These are phyloP conservation scores for Hexactinellida sp. DNA, from an alignment of 37 sponge, comb jelly and placozoan genomes.

Conservation along the genomic window DNA sequence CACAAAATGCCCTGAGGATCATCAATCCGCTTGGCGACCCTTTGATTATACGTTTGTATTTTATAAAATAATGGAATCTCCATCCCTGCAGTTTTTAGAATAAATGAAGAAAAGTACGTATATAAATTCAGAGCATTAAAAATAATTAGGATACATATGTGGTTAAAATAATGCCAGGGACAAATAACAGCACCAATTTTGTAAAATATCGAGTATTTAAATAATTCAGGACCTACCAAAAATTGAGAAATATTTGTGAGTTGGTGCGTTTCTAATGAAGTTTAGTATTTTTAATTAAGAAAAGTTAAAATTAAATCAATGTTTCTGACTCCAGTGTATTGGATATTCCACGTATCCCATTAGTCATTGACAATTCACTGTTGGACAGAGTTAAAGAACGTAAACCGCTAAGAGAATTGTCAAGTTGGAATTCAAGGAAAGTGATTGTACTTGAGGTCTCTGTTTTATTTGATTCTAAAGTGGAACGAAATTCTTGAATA, in stretches of 20 bases:
- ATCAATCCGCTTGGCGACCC: too few species aligned
- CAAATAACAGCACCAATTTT: neutral
- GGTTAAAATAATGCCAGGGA: neutral
- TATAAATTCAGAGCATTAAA: neutral
- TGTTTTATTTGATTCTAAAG: neutral
- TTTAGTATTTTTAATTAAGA: neutral
- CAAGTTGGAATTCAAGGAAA: neutral
- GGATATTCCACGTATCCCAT: neutral
- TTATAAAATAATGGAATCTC: too few species aligned
- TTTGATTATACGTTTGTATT: too few species aligned
- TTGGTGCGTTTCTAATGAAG: neutral
- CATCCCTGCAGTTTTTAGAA: too few species aligned
- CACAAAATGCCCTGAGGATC: too few species aligned
- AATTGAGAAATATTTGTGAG: neutral
- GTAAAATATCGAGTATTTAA: neutral
- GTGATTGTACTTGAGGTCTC: neutral
- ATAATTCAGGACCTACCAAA: neutral
- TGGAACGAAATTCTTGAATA: conserved; percentile 3
- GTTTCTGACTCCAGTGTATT: neutral
- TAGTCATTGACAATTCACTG: neutral
- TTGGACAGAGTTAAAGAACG: neutral
- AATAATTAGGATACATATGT: neutral
- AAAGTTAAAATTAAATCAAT: neutral
- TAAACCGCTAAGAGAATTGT: neutral
- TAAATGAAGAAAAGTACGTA: too few species aligned